A percentile compares a stretch with the other conserved stretches of the same genome.
Evolutionary conservation across 2,113 vertebrate species (phyloP).

Genomic region (Melanocharis versteri): DNA sequence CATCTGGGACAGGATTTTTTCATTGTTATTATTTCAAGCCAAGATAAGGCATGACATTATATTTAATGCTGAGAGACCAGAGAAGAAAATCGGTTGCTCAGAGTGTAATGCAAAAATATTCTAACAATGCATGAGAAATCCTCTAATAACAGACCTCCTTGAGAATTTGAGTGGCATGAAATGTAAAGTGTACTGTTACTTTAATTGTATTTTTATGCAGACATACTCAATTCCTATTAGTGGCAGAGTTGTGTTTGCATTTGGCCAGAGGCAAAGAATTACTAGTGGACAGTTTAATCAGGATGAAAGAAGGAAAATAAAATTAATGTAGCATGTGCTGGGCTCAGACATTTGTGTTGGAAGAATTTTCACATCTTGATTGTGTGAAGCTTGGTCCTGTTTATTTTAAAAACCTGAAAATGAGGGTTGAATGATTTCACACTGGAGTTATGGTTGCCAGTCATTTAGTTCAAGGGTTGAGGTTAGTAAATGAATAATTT

Average conservation of each 20-base stretch:
- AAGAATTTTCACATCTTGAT: constrained; percentile 47
- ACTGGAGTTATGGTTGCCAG: background rate
- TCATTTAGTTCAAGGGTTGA: constrained; percentile 11
- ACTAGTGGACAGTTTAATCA: constrained; percentile 70
- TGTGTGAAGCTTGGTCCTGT: background rate
- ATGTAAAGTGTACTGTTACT: constrained; percentile 53
- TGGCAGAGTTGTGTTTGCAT: constrained; percentile 43
- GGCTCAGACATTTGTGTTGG: constrained; percentile 24
- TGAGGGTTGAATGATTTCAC: background rate
- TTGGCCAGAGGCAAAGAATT: constrained; percentile 64
- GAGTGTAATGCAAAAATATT: constrained; percentile 4
- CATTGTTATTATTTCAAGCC: background rate
- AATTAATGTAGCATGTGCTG: constrained; percentile 61
- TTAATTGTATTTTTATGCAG: constrained; percentile 66
- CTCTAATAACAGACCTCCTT: constrained; percentile 11
- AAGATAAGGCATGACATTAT: background rate
- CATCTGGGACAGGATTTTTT: background rate
- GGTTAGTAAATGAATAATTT: constrained; percentile 9
- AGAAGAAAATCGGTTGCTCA: background rate
- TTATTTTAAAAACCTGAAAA: constrained; percentile 46
- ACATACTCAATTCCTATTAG: constrained; percentile 56
- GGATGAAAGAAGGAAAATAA: constrained; percentile 65
- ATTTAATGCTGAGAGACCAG: constrained; percentile 1
- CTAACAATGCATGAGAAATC: constrained; percentile 38
- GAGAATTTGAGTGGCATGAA: constrained; percentile 40